These are phyloP conservation scores for Cerceris rybyensis DNA, from an alignment of 2,888 invertebrate genomes.

Conservation along the genomic window DNA sequence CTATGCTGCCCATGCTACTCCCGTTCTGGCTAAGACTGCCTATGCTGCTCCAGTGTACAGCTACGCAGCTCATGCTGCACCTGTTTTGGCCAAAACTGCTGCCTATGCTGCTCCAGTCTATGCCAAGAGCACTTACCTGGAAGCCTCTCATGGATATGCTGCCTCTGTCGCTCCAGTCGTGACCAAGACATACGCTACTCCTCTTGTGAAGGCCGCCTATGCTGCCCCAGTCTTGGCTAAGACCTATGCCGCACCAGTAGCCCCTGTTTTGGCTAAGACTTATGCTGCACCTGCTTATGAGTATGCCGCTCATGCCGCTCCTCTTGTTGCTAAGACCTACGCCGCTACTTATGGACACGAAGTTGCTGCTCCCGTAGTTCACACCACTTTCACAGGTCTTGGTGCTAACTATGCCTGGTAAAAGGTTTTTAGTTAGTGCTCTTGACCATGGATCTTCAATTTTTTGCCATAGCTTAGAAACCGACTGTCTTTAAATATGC, in stretches of 20 bases:
- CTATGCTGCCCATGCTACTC: too few species aligned
- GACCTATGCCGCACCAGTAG: conserved; percentile 50
- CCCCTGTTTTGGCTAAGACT: conserved; percentile 38
- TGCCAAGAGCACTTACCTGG: too few species aligned
- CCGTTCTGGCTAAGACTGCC: too few species aligned
- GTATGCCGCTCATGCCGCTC: conserved; percentile 42
- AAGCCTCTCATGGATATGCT: too few species aligned
- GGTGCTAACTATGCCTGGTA: conserved; percentile 74
- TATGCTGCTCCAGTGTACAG: too few species aligned
- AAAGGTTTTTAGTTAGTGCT: conserved; percentile 15
- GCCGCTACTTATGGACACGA: conserved; percentile 55
- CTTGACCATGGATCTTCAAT: neutral
- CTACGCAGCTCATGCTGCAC: too few species aligned
- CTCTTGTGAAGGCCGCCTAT: conserved; percentile 49
- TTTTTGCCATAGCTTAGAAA: neutral
- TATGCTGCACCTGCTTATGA: conserved; percentile 50
- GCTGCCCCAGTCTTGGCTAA: conserved; percentile 22
- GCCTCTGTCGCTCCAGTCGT: too few species aligned
- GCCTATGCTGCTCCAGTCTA: too few species aligned
- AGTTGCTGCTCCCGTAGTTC: conserved; percentile 60
- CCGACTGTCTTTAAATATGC: neutral
- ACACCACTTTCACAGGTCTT: conserved; percentile 67
- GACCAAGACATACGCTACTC: conserved; percentile 7
- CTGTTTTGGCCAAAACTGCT: too few species aligned
- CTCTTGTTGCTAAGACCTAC: conserved; percentile 53